Evolutionary conservation across 2,888 invertebrate genomes (phyloP).

Genomic region (Euspilapteryx auroguttella): DNA sequence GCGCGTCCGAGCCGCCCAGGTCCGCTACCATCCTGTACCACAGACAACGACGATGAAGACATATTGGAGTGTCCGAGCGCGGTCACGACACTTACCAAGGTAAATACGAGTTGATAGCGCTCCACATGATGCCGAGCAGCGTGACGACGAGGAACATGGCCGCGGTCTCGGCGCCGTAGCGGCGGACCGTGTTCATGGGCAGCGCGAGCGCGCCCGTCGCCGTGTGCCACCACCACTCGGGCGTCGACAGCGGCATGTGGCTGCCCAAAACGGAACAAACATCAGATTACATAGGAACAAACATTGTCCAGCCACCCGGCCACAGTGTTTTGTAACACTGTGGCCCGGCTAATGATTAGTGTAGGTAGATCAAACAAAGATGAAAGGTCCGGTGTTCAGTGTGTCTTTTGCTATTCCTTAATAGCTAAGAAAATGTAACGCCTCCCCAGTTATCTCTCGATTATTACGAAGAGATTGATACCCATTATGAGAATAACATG

Average conservation of each 20-base stretch:
- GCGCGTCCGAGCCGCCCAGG: conserved; percentile 56
- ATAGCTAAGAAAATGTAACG: too few species aligned
- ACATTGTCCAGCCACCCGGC: conserved; percentile 1
- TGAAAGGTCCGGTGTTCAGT: too few species aligned
- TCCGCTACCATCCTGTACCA: conserved; percentile 62
- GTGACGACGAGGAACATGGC: conserved; percentile 70
- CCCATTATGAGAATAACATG: too few species aligned
- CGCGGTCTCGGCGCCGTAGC: conserved; percentile 74
- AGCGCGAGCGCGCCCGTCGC: conserved; percentile 74
- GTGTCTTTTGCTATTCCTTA: too few species aligned
- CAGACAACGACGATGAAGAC: too few species aligned
- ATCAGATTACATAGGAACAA: neutral
- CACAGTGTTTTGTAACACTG: neutral
- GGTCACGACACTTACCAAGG: conserved; percentile 65
- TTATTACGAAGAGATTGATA: too few species aligned
- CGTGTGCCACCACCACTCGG: conserved; percentile 89
- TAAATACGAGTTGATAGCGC: conserved; percentile 76
- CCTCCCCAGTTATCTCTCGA: too few species aligned
- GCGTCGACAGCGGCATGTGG: conserved; percentile 77
- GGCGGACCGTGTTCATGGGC: conserved; percentile 78
- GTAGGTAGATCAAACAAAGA: too few species aligned
- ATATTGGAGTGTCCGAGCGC: too few species aligned
- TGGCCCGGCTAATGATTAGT: too few species aligned
- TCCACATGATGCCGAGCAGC: conserved; percentile 77
- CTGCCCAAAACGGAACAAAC: conserved; percentile 19